Percentiles rank a stretch among this genome's conserved stretches.
These are phyloP conservation scores for Aphodius granarius DNA, from an alignment of 2,888 invertebrate species.

Conservation along the genomic window DNA sequence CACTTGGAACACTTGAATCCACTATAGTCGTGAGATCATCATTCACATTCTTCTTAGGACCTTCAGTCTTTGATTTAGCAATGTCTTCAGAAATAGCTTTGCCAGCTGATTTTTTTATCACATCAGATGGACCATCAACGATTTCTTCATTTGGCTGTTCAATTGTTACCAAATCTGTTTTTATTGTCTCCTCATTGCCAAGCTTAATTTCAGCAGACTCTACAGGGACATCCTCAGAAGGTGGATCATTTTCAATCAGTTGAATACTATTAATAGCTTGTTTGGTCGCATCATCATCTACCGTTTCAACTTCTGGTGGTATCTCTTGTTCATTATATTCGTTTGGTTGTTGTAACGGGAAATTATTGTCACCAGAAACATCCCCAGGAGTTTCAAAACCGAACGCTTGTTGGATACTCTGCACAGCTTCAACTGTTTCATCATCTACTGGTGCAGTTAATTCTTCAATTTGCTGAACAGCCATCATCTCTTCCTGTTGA, in stretches of 20 bases:
- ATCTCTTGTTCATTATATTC: background rate
- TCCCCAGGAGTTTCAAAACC: background rate
- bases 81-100: background rate
- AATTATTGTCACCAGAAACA: background rate
- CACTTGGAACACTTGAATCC: background rate
- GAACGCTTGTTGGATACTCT: background rate
- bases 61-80: background rate
- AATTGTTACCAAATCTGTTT: constrained; percentile 21
- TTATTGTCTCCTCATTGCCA: constrained; percentile 26
- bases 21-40: background rate
- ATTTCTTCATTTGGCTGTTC: constrained; percentile 35
- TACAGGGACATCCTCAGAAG: constrained; percentile 1
- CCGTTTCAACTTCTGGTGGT: background rate
- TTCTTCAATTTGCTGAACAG: background rate
- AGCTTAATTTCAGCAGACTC: constrained; percentile 30
- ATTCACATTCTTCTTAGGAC: too few species aligned
- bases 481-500: background rate
- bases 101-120: background rate
- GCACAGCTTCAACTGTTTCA: background rate
- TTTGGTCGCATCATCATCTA: background rate
- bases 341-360: background rate
- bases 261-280: background rate
- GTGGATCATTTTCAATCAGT: background rate
- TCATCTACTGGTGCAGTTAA: background rate
- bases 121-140: constrained; percentile 10